These are phyloP conservation scores for Ptilorrhoa leucosticta DNA, from an alignment of 2,113 vertebrate genomes.

Conservation along the genomic window DNA sequence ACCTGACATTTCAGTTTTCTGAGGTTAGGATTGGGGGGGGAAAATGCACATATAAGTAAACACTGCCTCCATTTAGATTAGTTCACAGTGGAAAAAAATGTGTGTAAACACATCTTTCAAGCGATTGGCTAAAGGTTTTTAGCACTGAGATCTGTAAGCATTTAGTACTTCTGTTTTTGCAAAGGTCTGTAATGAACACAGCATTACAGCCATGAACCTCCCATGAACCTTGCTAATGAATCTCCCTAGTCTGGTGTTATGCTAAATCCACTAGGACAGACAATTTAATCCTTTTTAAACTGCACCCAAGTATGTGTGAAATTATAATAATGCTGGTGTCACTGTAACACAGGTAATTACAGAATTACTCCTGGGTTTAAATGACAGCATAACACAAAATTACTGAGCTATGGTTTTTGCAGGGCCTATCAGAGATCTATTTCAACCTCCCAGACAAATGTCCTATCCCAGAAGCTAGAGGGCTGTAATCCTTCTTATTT, in stretches of 20 bases:
- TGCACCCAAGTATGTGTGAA: neutral
- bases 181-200: neutral
- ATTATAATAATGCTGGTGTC: neutral
- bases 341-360: neutral
- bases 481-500: neutral
- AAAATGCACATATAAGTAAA: neutral
- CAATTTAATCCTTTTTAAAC: neutral
- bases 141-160: neutral
- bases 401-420: neutral
- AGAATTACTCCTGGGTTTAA: neutral
- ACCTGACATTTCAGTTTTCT: neutral
- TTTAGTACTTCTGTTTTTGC: neutral
- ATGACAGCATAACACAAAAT: neutral
- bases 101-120: neutral
- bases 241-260: neutral
- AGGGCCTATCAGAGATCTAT: neutral
- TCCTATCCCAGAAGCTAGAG: neutral
- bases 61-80: neutral
- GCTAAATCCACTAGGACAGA: neutral
- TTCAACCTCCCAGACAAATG: neutral
- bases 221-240: neutral
- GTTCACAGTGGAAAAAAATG: neutral
- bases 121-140: neutral
- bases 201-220: neutral
- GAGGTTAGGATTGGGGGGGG: neutral